phyloP scores from a whole-genome alignment of 2,888 invertebrate species.

The Linnaemya tessellans region DNA sequence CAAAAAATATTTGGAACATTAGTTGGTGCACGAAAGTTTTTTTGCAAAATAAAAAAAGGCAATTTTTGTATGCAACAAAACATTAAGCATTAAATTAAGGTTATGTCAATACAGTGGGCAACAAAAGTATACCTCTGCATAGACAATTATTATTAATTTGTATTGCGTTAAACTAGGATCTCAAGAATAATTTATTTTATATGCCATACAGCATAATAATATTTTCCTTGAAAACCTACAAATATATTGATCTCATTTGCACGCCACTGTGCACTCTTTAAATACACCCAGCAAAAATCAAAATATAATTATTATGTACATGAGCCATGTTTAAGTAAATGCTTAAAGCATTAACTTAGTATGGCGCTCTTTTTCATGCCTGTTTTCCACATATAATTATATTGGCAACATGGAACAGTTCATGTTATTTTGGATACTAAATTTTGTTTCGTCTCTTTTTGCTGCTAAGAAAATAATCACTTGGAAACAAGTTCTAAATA shows the following conservation, averaged over 20 bases:
- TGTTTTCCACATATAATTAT: not conserved
- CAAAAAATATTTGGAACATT: conserved; percentile 58
- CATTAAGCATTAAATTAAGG: conserved; percentile 1
- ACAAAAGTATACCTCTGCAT: not conserved
- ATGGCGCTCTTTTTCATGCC: not conserved
- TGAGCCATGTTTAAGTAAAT: conserved; percentile 26
- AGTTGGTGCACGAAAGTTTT: conserved; percentile 54
- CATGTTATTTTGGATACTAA: conserved; percentile 43
- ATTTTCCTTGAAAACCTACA: too few species aligned
- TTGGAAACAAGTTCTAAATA: conserved; percentile 21
- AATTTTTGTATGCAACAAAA: conserved; percentile 10
- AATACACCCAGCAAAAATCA: conserved; percentile 11
- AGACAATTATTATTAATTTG: too few species aligned
- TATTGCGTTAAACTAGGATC: too few species aligned
- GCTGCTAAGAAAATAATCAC: conserved; percentile 19
- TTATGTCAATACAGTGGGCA: not conserved
- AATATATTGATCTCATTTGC: conserved; percentile 3
- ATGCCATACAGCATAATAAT: too few species aligned
- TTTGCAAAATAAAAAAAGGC: conserved; percentile 26
- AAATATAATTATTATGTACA: conserved; percentile 44
- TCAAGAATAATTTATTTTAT: too few species aligned
- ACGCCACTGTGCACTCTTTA: conserved; percentile 15
- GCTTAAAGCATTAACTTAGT: conserved; percentile 13
- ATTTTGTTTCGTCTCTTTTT: conserved; percentile 3
- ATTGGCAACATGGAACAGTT: conserved; percentile 63